Conservation (phyloP, 1,140 invertebrate species). For the Vanessa tameamea region DNA sequence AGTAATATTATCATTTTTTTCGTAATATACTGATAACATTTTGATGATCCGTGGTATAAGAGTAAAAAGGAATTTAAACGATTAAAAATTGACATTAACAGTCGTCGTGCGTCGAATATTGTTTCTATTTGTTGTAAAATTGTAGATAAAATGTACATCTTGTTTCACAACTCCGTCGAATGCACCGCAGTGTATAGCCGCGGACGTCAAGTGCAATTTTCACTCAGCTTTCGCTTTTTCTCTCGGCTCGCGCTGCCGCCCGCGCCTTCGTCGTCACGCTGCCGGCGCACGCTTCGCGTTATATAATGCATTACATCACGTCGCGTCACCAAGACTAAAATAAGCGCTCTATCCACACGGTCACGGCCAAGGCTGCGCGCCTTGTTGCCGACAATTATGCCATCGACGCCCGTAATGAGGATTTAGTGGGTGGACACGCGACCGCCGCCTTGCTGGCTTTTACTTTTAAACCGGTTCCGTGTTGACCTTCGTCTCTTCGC, state of each 20-base stretch:
- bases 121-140: background rate
- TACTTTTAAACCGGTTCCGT: constrained; percentile 74
- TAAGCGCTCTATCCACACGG: constrained; percentile 71
- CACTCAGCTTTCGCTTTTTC: constrained; percentile 72
- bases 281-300: constrained; percentile 60
- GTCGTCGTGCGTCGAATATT: background rate
- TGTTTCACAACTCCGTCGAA: background rate
- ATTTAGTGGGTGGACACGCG: constrained; percentile 76
- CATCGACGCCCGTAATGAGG: constrained; percentile 71
- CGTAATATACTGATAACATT: constrained; percentile 7
- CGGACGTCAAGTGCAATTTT: constrained; percentile 53
- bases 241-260: constrained; percentile 39
- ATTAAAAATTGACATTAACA: background rate
- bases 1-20: constrained; percentile 14
- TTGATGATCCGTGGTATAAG: background rate
- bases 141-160: background rate
- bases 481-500: constrained; percentile 58
- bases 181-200: background rate
- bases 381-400: constrained; percentile 71
- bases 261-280: constrained; percentile 53
- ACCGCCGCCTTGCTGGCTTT: constrained; percentile 65
- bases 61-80: background rate
- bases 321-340: constrained; percentile 73
- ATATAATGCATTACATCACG: constrained; percentile 74
- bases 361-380: constrained; percentile 77